Evolutionary conservation across 2,113 vertebrate species (phyloP), one percentile per base, ranked within the genome.

Genomic region (Phycodurus eques): DNA sequence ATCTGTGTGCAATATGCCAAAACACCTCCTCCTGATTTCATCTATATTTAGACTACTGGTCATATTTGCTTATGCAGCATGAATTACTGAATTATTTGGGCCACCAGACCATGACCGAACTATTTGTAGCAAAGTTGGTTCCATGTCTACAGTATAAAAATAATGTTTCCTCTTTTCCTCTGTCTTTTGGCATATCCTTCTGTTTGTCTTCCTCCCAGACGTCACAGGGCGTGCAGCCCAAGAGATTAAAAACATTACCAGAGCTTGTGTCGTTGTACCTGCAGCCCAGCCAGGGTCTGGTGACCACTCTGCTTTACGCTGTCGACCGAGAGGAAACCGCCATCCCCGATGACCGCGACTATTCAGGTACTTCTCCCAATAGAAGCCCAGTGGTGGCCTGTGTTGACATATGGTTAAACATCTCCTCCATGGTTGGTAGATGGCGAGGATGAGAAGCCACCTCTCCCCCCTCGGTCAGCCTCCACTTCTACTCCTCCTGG

Each of bases 261-360:
- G 97, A 99, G 84, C 88, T 99, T 79, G 95, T 99, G 39, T 92
- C 92, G 19, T 83, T 97, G 54, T 98, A 98, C 59, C 93, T 96
- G 60, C 96, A 98, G 90, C 96, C 97, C 60, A 96, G 92, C 79
- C 97, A 99, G 88, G 97, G 97, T 47, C 94, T 99, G n/a, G 96
- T 98, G 68, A 95, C 94, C 46, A 95, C 96, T 8, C 89, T 98
- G 71, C 94, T 98, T 54, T 94, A 94, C 79, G 82, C 95, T 0
- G 95, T 98, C n/a, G 96, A 98, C 75, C 85, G 95, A 72, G 97
- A 98, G 67, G 97, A 98, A 71, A 88, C 68, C 0, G 81, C 85
- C 12, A 11, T 88, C 71, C 74, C 76, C 0, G 97, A 98, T 3
- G 97, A 98, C 64, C 87, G 94, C 11, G 97, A 99, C 68, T 96